Base-by-base conservation (phyloP, 2,888 invertebrate species). In the Desoria tigrina region DNA sequence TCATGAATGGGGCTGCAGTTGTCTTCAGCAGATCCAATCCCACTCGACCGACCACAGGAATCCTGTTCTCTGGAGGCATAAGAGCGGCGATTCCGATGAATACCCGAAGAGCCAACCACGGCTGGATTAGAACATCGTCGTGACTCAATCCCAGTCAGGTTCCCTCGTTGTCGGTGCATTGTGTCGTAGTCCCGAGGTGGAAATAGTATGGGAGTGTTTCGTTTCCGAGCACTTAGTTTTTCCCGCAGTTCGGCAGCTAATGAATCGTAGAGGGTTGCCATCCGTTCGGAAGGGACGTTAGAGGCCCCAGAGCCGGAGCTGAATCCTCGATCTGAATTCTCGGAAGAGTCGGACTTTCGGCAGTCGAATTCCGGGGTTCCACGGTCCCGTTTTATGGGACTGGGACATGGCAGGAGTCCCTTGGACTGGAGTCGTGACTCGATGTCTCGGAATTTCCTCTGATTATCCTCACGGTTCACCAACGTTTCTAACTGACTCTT, bases 161-260 rank as follows among this genome's bases (percentile, higher is more conserved):
- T 89, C 7, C 90, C 90, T 69, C 88, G 84, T 68, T 85, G 88
- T 61, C 90, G 85, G 79, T 91, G 90, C 2, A 93, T 90, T 1
- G 94, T 94, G 81, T 96, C 95, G 82, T 96, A 96, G 81, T 96
- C 96, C 28, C 93, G 85, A 0, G 96, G 95, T 0, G 96, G 96
- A 68, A 96, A 82, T 24, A 96, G 84, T 60, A 96, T 86, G 0
- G 94, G 94, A 6, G 85, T 86, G 66, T 84, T 80, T 74, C 71
- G 79, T 78, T 75, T 80, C 28, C 75, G 32, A 14, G 72, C 68
- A 32, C 76, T 79, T 60, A 92, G 81, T 79, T 90, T 89, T 65
- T 87, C 88, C 75, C 94, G 86, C 74, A 97, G 81, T 79, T 97
- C 97, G 0, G 94, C 94, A 1, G 94, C 93, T 72, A 96, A 83